Percentiles rank a stretch among this genome's conserved stretches.
Evolutionary conservation across 2,113 vertebrate species (phyloP).

Genomic region (Rhea americana): DNA sequence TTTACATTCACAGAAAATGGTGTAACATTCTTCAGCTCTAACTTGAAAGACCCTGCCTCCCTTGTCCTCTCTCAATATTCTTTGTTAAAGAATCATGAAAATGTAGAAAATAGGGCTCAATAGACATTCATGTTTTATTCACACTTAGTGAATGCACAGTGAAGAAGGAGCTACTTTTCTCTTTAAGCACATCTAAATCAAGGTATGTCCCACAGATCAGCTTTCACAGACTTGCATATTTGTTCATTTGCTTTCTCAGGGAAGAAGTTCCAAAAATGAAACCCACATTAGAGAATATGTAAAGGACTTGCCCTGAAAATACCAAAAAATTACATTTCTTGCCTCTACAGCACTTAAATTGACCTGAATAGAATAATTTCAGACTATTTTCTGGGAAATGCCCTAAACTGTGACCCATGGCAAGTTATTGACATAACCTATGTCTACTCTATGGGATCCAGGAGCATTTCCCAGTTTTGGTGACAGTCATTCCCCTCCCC

Average conservation of each 20-base stretch:
- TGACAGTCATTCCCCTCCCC: background rate
- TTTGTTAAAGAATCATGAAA: background rate
- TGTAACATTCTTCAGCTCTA: background rate
- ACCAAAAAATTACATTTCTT: background rate
- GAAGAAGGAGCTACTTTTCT: background rate
- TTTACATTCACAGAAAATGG: background rate
- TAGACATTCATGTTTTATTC: background rate
- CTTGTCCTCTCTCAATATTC: background rate
- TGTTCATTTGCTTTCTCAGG: background rate
- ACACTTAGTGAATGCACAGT: background rate
- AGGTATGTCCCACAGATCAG: background rate
- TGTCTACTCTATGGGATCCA: background rate
- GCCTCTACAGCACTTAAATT: background rate
- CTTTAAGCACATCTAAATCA: background rate
- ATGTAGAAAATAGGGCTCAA: background rate
- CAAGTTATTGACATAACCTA: constrained; percentile 57
- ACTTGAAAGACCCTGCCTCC: background rate
- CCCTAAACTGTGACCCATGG: constrained; percentile 20
- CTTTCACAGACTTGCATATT: background rate
- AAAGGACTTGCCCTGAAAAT: constrained; percentile 26
- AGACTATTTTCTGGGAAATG: constrained; percentile 54
- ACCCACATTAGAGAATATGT: background rate
- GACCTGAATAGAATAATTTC: constrained; percentile 21
- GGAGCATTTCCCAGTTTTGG: constrained; percentile 15
- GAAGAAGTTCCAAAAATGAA: constrained; percentile 16